These are phyloP conservation scores for Hemitrygon akajei DNA, from an alignment of 2,797 vertebrate species.

Conservation along the genomic window DNA sequence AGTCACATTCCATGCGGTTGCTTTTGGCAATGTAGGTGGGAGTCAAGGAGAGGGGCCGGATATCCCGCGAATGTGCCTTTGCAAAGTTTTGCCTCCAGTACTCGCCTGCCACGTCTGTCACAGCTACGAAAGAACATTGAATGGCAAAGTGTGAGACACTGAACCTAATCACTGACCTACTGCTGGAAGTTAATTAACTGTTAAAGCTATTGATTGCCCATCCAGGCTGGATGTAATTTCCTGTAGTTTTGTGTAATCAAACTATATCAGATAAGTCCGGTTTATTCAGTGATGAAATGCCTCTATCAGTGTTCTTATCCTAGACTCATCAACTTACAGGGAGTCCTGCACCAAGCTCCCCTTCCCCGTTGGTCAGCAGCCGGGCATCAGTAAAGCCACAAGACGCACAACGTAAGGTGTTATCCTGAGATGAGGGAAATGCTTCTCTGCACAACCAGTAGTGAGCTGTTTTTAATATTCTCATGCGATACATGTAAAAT, in stretches of 20 bases:
- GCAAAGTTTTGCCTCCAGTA: not conserved
- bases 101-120: not conserved
- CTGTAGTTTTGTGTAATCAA: not conserved
- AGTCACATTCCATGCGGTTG: too few relatives aligned
- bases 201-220: not conserved
- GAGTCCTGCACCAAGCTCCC: not conserved
- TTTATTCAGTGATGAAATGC: not conserved
- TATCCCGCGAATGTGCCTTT: not conserved
- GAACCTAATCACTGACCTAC: not conserved
- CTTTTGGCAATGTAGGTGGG: too few relatives aligned
- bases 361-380: not conserved
- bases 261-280: not conserved
- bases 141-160: not conserved
- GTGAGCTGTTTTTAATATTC: not conserved
- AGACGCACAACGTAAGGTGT: not conserved
- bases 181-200: not conserved
- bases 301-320: too few relatives aligned
- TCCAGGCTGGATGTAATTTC: not conserved
- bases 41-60: too few relatives aligned
- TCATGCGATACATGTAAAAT: too few relatives aligned
- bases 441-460: not conserved
- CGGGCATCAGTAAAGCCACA: not conserved
- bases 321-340: not conserved
- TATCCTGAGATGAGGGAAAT: not conserved
- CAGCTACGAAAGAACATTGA: not conserved